Conservation (phyloP, 2,888 invertebrate species). For the Thumatha senex region DNA sequence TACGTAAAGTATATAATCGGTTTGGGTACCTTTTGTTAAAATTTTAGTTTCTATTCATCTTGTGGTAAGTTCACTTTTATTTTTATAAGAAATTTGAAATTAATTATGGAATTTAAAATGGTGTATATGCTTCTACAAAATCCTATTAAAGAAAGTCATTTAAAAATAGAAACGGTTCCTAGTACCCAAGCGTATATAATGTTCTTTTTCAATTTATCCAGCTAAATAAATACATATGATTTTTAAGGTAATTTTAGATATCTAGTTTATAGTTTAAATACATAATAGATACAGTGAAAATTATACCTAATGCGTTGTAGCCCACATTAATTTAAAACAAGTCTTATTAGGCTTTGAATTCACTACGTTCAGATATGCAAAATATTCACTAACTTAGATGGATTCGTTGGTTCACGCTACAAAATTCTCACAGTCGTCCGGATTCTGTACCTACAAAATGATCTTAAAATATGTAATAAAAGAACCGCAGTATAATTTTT, state of each 20-base stretch:
- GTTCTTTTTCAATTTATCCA: too few relatives aligned
- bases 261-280: too few relatives aligned
- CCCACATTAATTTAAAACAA: conserved; percentile 38
- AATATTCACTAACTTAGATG: conserved; percentile 53
- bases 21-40: conserved; percentile 57
- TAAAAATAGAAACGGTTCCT: background rate
- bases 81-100: conserved; percentile 33
- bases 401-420: conserved; percentile 40
- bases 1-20: conserved; percentile 65
- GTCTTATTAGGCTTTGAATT: conserved; percentile 46
- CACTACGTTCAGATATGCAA: conserved; percentile 44
- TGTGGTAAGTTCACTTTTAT: conserved; percentile 53
- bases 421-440: conserved; percentile 42
- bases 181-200: background rate
- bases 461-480: background rate
- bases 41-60: conserved; percentile 55
- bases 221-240: too few relatives aligned
- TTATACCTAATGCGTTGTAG: too few relatives aligned
- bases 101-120: conserved; percentile 22
- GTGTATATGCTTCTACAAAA: conserved; percentile 36
- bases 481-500: too few relatives aligned
- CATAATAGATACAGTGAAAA: too few relatives aligned
- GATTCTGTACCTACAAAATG: conserved; percentile 30
- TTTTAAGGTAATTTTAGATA: too few relatives aligned
- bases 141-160: conserved; percentile 30